Base-by-base conservation (phyloP, 1,140 invertebrate species). In the Anoplolepis gracilipes region DNA sequence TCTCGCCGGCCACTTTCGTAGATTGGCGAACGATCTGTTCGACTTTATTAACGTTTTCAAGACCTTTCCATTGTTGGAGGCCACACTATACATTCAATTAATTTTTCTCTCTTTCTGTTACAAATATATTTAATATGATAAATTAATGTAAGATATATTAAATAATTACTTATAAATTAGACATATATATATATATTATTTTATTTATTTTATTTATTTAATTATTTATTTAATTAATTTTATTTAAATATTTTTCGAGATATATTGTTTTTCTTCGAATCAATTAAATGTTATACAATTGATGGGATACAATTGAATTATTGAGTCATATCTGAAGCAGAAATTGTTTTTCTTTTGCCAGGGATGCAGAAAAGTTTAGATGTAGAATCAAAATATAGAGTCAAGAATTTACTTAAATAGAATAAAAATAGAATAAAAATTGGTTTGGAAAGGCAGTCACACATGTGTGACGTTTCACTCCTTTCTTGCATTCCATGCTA, bases 1-100 rank as follows among this genome's bases (percentile, higher is more conserved):
- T 88, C 73, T 62, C 73, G 33, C 82, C 67, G 76, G 75, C 67
- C 84, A 72, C 70, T 82, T 82, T 82, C 78, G 78, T 73, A 82
- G 78, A 82, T 82, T 82, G 78, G 67, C 78, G 53, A 73, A 55
- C 67, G 78, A 82, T 82, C 78, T 82, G 78, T 72, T 82, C 53
- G 67, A 73, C 53, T 73, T 82, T 82, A 82, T 73, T 82, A 82
- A 82, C 78, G 67, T 82, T 82, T 69, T 69, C 77, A 82, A 72
- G 53, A 73, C 2, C 78, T 73, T 73, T 82, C 53, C 67, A 73
- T 82, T 82, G 78, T 73, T 33, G 36, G 13, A 11, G 25, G 6
- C 25, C 8, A 59, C 53, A n/a, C 7, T 81, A 25, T 33, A 36
- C 19, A 19, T 72, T 73, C 13, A 53, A 73, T 72, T 33, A 70